phyloP scores from a whole-genome alignment of 2,888 invertebrate species.

The Patella caerulea region DNA sequence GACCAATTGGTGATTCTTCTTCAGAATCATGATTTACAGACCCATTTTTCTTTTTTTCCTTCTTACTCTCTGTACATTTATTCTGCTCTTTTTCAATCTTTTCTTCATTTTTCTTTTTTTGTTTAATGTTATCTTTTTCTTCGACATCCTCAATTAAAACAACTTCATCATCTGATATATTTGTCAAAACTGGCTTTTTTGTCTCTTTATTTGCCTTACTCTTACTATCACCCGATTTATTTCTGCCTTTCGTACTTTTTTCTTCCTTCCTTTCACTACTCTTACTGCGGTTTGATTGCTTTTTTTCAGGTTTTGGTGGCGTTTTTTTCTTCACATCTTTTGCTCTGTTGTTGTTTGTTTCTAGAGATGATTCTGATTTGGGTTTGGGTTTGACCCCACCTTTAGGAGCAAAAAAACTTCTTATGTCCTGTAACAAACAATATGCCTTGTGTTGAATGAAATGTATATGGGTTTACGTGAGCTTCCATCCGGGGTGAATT shows the following conservation, averaged over 20 bases:
- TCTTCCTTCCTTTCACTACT: constrained; percentile 14
- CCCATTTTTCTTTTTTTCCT: background rate
- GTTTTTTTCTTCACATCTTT: background rate
- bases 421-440: constrained; percentile 16
- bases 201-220: constrained; percentile 12
- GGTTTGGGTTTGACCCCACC: constrained; percentile 7
- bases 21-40: background rate
- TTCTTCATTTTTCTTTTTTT: background rate
- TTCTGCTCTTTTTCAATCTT: background rate
- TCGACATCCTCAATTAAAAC: background rate
- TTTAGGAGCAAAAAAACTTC: constrained; percentile 20
- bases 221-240: background rate
- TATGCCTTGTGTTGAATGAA: too few species aligned
- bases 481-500: too few species aligned
- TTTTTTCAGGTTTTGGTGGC: constrained; percentile 8
- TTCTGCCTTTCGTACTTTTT: background rate
- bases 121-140: background rate
- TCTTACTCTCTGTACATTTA: background rate
- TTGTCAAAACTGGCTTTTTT: background rate
- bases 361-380: background rate
- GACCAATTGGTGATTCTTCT: constrained; percentile 3
- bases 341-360: background rate
- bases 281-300: constrained; percentile 12
- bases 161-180: background rate
- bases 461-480: too few species aligned